Percentiles rank a stretch among this genome's conserved stretches.
phyloP scores from a whole-genome alignment of 2,888 invertebrate species.

The Camptogramma bilineatum region DNA sequence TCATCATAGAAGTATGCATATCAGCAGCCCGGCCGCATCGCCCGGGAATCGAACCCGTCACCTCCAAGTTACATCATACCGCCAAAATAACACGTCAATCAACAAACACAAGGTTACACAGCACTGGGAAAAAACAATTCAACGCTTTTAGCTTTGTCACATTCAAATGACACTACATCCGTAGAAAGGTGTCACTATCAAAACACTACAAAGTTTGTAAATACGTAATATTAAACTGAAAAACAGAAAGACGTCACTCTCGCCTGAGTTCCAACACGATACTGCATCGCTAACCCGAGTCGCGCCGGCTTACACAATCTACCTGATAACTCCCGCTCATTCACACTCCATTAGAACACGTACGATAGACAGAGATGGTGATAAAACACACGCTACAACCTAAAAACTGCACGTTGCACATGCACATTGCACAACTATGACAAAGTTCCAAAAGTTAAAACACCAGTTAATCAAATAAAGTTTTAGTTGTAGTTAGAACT shows the following conservation, averaged over 20 bases:
- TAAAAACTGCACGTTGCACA: constrained; percentile 66
- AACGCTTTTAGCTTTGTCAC: constrained; percentile 36
- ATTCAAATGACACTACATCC: constrained; percentile 38
- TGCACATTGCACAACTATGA: constrained; percentile 55
- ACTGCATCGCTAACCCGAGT: constrained; percentile 62
- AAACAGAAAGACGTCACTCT: constrained; percentile 48
- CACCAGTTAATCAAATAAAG: constrained; percentile 41
- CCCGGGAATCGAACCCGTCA: constrained; percentile 73
- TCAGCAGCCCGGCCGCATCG: constrained; percentile 61
- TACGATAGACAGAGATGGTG: constrained; percentile 56
- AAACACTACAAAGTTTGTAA: constrained; percentile 79
- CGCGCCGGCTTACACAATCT: constrained; percentile 44
- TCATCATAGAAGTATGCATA: constrained; percentile 83
- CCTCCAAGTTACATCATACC: constrained; percentile 77
- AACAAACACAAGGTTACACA: constrained; percentile 80
- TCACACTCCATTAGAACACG: constrained; percentile 48
- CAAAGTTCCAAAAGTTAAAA: constrained; percentile 59
- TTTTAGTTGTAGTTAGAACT: constrained; percentile 49
- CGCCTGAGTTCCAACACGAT: constrained; percentile 54
- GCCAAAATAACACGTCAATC: constrained; percentile 79
- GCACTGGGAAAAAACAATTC: constrained; percentile 59
- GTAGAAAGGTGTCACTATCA: constrained; percentile 57
- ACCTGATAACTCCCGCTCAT: constrained; percentile 65
- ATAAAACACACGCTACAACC: constrained; percentile 49
- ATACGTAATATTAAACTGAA: constrained; percentile 67